Evolutionary conservation across 2,888 invertebrate species (phyloP).

Genomic region (Seira musarum): DNA sequence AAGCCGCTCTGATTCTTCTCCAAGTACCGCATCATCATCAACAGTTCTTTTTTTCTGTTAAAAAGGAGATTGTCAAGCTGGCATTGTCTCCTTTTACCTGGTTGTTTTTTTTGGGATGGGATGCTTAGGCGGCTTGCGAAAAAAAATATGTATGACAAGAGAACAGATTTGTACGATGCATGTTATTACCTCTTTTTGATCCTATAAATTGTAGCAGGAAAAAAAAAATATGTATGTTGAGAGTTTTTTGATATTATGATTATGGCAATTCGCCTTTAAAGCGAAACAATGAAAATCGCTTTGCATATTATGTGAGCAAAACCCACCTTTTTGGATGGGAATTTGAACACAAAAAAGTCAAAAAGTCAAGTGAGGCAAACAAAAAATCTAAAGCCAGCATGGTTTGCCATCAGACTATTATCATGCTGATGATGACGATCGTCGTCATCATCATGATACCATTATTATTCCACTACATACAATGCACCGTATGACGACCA

Average conservation of each 20-base stretch:
- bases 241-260: too few species aligned
- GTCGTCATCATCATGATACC: constrained; percentile 25
- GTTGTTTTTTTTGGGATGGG: neutral
- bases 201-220: constrained; percentile 48
- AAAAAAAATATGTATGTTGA: constrained; percentile 10
- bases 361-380: constrained; percentile 8
- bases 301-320: too few species aligned
- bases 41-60: too few species aligned
- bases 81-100: constrained; percentile 5
- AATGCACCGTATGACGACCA: too few species aligned
- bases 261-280: constrained; percentile 32
- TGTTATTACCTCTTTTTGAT: constrained; percentile 39
- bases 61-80: neutral
- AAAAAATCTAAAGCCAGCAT: constrained; percentile 34
- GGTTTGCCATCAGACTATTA: neutral
- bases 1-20: constrained; percentile 46
- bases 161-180: constrained; percentile 46
- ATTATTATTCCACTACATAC: too few species aligned
- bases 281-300: too few species aligned
- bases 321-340: too few species aligned
- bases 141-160: neutral
- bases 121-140: constrained; percentile 27
- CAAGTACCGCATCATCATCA: too few species aligned
- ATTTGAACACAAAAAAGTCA: constrained; percentile 30
- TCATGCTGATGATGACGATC: neutral